Conservation (phyloP, 2,797 vertebrate species). For the Tinamus major region DNA sequence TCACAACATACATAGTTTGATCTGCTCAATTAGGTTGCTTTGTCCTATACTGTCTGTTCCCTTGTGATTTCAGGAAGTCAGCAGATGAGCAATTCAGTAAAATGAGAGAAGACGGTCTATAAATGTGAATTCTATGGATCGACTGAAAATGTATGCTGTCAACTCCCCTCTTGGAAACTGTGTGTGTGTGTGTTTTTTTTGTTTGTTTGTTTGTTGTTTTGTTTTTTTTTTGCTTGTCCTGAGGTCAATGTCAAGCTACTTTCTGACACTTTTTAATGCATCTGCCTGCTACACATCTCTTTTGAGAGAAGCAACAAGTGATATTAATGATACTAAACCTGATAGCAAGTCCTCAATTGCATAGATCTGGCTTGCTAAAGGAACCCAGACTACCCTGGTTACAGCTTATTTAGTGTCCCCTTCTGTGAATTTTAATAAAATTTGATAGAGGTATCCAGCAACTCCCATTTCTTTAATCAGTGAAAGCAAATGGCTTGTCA, state of each 20-base stretch:
- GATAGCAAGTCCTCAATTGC: neutral
- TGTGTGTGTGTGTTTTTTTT: too few relatives aligned
- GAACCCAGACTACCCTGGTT: neutral
- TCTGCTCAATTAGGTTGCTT: rapidly evolving
- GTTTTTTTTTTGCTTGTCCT: neutral
- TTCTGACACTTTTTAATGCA: neutral
- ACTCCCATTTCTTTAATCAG: neutral
- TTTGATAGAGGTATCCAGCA: neutral
- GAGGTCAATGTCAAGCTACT: neutral
- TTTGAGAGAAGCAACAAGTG: neutral
- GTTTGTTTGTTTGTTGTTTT: too few relatives aligned
- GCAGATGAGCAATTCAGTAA: neutral
- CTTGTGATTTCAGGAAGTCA: neutral
- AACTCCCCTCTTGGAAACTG: neutral
- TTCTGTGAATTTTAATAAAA: neutral
- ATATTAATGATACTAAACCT: neutral
- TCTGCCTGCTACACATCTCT: neutral
- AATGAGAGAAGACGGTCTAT: neutral
- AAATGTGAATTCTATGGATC: neutral
- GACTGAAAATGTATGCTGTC: neutral
- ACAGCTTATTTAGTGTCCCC: neutral
- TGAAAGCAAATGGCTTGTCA: neutral
- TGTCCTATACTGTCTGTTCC: neutral
- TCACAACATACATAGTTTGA: neutral
- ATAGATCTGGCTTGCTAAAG: neutral